Conservation (phyloP, 2,888 invertebrate species). For the Lasioglossum calceatum region DNA sequence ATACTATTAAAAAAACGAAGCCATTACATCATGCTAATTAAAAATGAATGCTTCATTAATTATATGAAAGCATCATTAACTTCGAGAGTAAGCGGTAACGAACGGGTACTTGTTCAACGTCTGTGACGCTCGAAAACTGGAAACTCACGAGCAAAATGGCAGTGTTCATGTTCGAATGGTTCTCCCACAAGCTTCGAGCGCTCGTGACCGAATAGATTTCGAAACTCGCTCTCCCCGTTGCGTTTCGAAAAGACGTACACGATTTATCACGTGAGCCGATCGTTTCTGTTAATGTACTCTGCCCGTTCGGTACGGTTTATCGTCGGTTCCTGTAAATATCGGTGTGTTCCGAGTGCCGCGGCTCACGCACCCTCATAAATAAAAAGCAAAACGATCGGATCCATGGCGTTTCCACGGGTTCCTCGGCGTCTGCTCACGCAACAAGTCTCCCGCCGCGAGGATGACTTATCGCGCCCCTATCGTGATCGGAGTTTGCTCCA, state of each 20-base stretch:
- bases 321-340: slow-evolving; percentile 58
- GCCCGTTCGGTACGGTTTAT: slow-evolving; percentile 28
- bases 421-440: slow-evolving; percentile 66
- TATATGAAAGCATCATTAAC: background rate
- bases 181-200: background rate
- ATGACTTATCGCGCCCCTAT: slow-evolving; percentile 71
- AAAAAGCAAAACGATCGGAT: slow-evolving; percentile 49
- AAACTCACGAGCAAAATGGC: background rate
- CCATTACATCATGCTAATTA: background rate
- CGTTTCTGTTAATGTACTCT: slow-evolving; percentile 46
- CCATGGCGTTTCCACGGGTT: slow-evolving; percentile 45
- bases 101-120: background rate
- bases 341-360: slow-evolving; percentile 5
- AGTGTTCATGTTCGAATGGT: background rate
- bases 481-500: slow-evolving; percentile 60
- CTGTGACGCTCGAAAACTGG: background rate
- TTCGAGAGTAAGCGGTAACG: background rate
- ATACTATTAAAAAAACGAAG: no score
- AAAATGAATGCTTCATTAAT: background rate
- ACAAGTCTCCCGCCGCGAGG: slow-evolving; percentile 67
- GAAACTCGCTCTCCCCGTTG: slow-evolving; percentile 12
- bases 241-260: slow-evolving; percentile 13
- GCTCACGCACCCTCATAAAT: slow-evolving; percentile 54
- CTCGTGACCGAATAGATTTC: slow-evolving; percentile 14
- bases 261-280: slow-evolving; percentile 45